Conservation (phyloP, 2,888 invertebrate genomes). For the Pterobdella sp. region DNA sequence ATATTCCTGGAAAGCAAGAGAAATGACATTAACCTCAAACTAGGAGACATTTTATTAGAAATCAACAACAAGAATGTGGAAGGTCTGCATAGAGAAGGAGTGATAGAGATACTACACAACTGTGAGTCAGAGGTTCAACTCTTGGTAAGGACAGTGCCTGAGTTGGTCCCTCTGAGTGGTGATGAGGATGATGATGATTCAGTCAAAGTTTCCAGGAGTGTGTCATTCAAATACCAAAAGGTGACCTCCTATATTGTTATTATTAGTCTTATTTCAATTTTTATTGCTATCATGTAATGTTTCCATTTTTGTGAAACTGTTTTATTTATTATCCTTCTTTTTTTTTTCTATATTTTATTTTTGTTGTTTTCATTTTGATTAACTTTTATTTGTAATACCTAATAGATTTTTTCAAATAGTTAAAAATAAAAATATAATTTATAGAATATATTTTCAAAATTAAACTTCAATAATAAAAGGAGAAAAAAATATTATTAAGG, state of each 20-base stretch:
- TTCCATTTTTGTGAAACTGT: not conserved
- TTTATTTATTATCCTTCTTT: constrained; percentile 14
- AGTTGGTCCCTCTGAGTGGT: constrained; percentile 74
- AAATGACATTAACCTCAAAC: constrained; percentile 71
- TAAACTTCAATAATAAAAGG: too few relatives aligned
- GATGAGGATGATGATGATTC: constrained; percentile 62
- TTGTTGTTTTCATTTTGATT: not conserved
- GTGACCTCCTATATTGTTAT: constrained; percentile 28
- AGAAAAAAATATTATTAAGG: too few relatives aligned
- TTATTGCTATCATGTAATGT: constrained; percentile 8
- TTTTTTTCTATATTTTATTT: not conserved
- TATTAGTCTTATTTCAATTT: not conserved
- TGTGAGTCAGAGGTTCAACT: constrained; percentile 57
- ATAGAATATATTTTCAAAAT: too few relatives aligned
- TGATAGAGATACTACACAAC: constrained; percentile 73
- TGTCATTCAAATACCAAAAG: constrained; percentile 42
- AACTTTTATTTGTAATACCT: too few relatives aligned
- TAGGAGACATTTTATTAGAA: constrained; percentile 86
- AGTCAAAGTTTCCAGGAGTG: constrained; percentile 66
- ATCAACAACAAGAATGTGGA: constrained; percentile 80
- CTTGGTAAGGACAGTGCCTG: constrained; percentile 87
- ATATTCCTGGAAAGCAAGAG: constrained; percentile 84
- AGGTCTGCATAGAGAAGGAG: constrained; percentile 75
- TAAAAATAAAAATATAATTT: too few relatives aligned
- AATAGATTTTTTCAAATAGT: too few relatives aligned